Evolutionary conservation across 2,888 invertebrate genomes (phyloP).

Genomic region (Cephus spinipes): DNA sequence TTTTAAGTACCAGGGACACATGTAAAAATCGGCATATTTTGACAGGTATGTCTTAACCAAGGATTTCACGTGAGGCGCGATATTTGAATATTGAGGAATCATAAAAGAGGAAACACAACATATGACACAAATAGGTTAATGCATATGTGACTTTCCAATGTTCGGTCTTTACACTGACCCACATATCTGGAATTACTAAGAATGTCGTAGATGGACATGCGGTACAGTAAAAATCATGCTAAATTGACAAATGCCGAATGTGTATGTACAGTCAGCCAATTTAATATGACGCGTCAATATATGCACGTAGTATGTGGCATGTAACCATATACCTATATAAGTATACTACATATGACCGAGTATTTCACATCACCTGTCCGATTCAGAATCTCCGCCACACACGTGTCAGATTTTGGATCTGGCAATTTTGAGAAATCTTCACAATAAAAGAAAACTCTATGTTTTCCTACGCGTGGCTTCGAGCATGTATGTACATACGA

Average conservation of each 20-base stretch:
- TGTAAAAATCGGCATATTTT: background rate
- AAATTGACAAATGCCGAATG: background rate
- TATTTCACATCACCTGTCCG: background rate
- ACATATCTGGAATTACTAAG: slow-evolving; percentile 52
- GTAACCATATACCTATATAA: background rate
- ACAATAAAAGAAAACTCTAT: background rate
- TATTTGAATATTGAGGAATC: too few relatives aligned
- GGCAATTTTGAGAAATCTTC: background rate
- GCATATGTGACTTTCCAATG: slow-evolving; percentile 51
- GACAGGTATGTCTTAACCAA: background rate
- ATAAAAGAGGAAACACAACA: too few relatives aligned
- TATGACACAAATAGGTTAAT: too few relatives aligned
- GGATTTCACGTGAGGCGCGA: background rate
- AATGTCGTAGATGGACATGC: background rate
- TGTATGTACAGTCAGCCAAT: background rate
- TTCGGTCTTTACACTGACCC: slow-evolving; percentile 64
- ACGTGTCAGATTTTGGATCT: background rate
- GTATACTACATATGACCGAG: background rate
- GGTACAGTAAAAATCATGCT: background rate
- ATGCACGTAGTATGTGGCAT: background rate
- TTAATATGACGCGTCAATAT: background rate
- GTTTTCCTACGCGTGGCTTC: background rate
- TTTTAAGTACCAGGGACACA: background rate
- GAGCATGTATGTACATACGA: too few relatives aligned
- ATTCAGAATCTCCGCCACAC: background rate